A percentile compares a stretch with the other conserved stretches of the same genome.
Evolutionary conservation across 2,113 vertebrate genomes (phyloP).

Genomic region (Petrocephalus zakoni): DNA sequence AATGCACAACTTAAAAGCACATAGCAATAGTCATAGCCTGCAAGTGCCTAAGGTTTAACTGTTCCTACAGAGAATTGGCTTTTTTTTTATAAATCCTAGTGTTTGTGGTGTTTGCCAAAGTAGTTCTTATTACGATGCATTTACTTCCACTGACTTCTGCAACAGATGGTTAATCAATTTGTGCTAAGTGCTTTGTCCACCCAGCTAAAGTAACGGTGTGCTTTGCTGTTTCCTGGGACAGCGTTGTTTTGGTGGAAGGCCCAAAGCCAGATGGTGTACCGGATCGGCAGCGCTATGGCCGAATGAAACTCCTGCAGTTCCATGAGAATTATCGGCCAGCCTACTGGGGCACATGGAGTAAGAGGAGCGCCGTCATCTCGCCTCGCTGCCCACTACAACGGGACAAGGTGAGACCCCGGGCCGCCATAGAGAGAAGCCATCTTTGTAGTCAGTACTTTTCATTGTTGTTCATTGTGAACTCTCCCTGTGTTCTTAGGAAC

Average conservation of each 20-base stretch:
- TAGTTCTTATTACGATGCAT: background rate
- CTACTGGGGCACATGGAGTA: constrained; percentile 96
- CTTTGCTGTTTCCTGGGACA: constrained; percentile 51
- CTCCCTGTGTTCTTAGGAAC: constrained; percentile 53
- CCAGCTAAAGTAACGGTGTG: background rate
- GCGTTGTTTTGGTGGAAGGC: constrained; percentile 60
- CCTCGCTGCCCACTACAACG: constrained; percentile 74
- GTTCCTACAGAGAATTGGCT: background rate
- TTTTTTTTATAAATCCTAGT: background rate
- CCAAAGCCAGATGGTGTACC: constrained; percentile 58
- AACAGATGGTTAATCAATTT: background rate
- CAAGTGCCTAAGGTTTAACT: background rate
- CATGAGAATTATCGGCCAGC: constrained; percentile 88
- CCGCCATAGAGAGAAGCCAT: too few species aligned
- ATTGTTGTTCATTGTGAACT: constrained; percentile 14
- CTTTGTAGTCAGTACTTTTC: background rate
- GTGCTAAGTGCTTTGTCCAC: background rate
- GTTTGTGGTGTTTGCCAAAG: background rate
- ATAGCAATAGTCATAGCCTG: background rate
- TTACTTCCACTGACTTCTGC: background rate
- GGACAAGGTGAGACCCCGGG: constrained; percentile 68
- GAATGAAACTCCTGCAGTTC: constrained; percentile 93
- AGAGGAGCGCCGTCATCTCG: constrained; percentile 62
- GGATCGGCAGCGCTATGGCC: constrained; percentile 67
- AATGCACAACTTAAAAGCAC: background rate